Evolutionary conservation across 2,797 vertebrate genomes (phyloP), one percentile per base, ranked within the genome.

Genomic region (Characodon lateralis): DNA sequence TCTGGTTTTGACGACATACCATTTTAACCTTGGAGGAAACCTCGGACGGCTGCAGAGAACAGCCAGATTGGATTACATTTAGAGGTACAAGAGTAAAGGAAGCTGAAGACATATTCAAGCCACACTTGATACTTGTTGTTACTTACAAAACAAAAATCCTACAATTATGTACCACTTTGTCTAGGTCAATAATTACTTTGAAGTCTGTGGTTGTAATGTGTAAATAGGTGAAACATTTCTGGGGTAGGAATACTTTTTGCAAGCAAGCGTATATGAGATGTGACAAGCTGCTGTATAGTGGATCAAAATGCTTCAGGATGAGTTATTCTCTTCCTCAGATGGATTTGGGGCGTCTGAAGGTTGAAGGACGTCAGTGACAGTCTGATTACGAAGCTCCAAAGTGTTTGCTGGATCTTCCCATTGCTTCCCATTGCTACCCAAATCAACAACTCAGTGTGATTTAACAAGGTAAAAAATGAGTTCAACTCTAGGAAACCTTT

Each of bases 291-390:
- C 4, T 41, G 35, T 51, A 76, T 13, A 39, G 35, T 46, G 22
- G 66, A 41, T 28, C 39, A 35, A 24, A 68, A 61, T n/a, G 68
- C 61, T 71, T 24, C 22, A 74, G 48, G 68, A 84, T 9, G 56
- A 78, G 51, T 83, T 81, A 70, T 51, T 63, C 55, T 46, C 72
- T 46, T 76, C 73, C 43, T 87, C 71, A 74, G 74, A 83, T 68
- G 72, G 78, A 71, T 28, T 55, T 65, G 63, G 74, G 41, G 39
- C 41, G 51, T 6, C 63, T 71, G 87, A 82, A 82, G 77, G 73
- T 66, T 88, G 82, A 87, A 84, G 85, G 88, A 89, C 85, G 77
- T 78, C 79, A 63, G 24, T 82, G 89, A 82, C 83, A 76, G 83
- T 76, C 88, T 90, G 78, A 86, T 84, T 84, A 78, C 78, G 69